Base-by-base conservation (phyloP, 2,113 vertebrate species). In the Mus pahari region DNA sequence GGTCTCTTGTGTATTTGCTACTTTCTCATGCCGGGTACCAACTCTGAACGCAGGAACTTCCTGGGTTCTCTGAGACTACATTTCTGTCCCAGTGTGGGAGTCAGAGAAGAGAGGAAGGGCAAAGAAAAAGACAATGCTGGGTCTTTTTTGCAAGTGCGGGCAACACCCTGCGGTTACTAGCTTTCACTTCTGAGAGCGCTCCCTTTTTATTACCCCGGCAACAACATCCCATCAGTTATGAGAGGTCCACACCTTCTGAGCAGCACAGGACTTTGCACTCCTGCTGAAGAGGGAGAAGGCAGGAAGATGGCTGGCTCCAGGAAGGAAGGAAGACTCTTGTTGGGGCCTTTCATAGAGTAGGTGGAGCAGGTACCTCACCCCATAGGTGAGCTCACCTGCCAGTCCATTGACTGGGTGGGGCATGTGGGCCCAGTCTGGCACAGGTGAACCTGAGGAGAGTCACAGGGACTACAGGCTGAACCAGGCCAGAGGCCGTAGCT, bases 381-480 rank as follows among this genome's bases (percentile, higher is more conserved):
- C 74, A 78, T 9, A 92, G 94, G 96, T 70, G 73, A 97, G 36
- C 71, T 83, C 79, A 28, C 75, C 86, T 86, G 96, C 95, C 97
- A 81, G 75, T 97, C 93, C 55, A 3, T 16, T 58, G 5, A 42
- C 36, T 81, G 70, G 96, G 93, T 3, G 9, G 86, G 73, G 58
- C 22, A 4, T 36, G 89, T 17, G 95, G 97, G 26, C 42, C 71
- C 53, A 81, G 66, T 55, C 71, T 26, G 50, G 45, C 86, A 96
- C 95, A 87, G 90, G 92, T 91, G 86, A 39, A 48, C 90, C 70
- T 42, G 39, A 36, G 45, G 50, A 39, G 74, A 17, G 12, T 91
- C 31, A 1, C 11, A 42, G 33, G 9, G 36, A 86, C 22, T 1
- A 26, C 13, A 60, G 1, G 7, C 11, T 7, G 90, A 64, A 22